Evolutionary conservation across 2,797 vertebrate species (phyloP).

Genomic region (Etheostoma perlongum): DNA sequence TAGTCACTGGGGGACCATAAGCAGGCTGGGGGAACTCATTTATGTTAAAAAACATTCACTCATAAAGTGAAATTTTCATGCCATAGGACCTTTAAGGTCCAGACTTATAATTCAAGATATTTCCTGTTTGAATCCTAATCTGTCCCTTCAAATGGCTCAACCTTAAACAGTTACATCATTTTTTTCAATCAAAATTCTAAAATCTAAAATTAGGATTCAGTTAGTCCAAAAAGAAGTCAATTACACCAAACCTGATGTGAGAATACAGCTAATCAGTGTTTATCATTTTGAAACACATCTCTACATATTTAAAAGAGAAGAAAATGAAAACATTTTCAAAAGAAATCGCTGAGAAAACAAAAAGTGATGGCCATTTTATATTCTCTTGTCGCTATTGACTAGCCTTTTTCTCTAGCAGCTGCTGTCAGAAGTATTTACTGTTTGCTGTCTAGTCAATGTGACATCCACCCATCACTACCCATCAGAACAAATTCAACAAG

Average conservation of each 20-base stretch:
- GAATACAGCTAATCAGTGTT: conserved; percentile 40
- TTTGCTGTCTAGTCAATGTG: conserved; percentile 53
- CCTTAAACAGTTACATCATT: neutral
- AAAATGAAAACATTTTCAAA: conserved; percentile 33
- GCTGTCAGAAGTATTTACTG: conserved; percentile 69
- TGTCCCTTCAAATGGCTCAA: neutral
- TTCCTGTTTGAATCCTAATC: neutral
- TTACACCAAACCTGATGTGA: conserved; percentile 26
- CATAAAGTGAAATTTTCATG: too few species aligned
- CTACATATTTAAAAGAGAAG: neutral
- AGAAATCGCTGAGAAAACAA: conserved; percentile 41
- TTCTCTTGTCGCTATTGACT: conserved; percentile 38
- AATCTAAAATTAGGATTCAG: conserved; percentile 7
- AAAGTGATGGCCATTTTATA: conserved; percentile 30
- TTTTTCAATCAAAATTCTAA: neutral
- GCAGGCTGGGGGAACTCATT: too few species aligned
- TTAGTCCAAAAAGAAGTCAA: conserved; percentile 25
- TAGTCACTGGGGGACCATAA: too few species aligned
- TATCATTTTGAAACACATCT: conserved; percentile 25
- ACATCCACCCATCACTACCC: conserved; percentile 53
- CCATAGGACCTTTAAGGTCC: neutral
- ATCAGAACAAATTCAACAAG: conserved; percentile 65
- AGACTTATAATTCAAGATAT: neutral
- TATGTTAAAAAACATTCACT: too few species aligned
- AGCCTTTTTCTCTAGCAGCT: conserved; percentile 47